Conservation (phyloP, 1,140 invertebrate genomes). For the Trichonephila inaurata region DNA sequence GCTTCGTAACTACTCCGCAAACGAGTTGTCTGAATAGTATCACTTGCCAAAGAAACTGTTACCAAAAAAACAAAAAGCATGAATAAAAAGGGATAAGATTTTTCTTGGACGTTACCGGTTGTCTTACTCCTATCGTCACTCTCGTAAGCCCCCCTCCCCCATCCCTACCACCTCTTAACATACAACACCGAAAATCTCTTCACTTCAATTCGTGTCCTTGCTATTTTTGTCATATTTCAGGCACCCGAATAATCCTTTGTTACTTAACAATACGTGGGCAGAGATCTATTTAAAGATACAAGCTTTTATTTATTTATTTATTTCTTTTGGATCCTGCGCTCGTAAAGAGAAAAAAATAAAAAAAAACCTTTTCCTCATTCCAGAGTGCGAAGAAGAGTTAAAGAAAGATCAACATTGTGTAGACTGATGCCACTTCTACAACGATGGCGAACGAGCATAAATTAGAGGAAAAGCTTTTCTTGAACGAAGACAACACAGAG, state of each 20-base stretch:
- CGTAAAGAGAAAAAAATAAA: neutral
- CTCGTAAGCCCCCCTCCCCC: neutral
- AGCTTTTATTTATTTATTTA: neutral
- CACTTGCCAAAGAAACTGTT: too few relatives aligned
- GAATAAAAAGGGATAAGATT: too few relatives aligned
- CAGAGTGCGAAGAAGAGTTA: neutral
- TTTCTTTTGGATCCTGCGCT: neutral
- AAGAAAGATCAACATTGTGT: constrained; percentile 11
- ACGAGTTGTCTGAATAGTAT: too few relatives aligned
- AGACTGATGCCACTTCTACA: neutral
- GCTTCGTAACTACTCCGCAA: too few relatives aligned
- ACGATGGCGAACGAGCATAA: neutral
- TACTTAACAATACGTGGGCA: constrained; percentile 21
- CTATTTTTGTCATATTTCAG: neutral
- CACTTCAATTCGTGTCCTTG: too few relatives aligned
- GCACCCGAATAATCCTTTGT: neutral
- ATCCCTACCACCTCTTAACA: neutral
- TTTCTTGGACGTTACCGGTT: neutral
- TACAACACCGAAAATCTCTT: neutral
- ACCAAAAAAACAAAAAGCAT: too few relatives aligned
- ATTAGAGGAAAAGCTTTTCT: neutral
- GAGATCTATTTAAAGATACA: neutral
- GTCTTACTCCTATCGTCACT: neutral
- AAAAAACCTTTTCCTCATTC: neutral
- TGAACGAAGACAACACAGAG: too few relatives aligned